Conservation (phyloP, 2,113 vertebrate species). For the Hyperopisus bebe region DNA sequence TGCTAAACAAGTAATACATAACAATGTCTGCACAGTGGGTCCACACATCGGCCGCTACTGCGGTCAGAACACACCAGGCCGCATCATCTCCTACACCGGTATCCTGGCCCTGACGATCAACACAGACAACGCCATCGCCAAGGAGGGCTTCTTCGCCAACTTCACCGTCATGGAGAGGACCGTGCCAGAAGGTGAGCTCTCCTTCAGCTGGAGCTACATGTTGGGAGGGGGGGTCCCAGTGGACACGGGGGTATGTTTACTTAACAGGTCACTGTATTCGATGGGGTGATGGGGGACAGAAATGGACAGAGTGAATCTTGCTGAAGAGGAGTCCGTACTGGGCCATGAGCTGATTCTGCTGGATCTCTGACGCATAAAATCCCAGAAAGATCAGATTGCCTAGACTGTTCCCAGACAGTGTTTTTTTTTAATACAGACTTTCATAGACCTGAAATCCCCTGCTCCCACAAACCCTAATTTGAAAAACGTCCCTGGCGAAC, state of each 20-base stretch:
- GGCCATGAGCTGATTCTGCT: neutral
- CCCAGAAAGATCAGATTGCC: slow-evolving; percentile 17
- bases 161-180: slow-evolving; percentile 81
- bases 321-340: neutral
- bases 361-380: neutral
- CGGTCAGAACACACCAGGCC: slow-evolving; percentile 87
- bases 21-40: slow-evolving; percentile 69
- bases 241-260: neutral
- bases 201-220: neutral
- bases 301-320: neutral
- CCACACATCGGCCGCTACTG: slow-evolving; percentile 90
- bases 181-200: slow-evolving; percentile 78
- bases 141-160: slow-evolving; percentile 96
- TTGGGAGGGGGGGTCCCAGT: neutral
- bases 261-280: neutral
- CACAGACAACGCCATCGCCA: slow-evolving; percentile 95
- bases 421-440: slow-evolving; percentile 34
- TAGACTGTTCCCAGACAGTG: slow-evolving; percentile 25
- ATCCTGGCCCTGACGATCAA: slow-evolving; percentile 92
- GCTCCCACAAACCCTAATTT: slow-evolving; percentile 51
- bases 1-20: neutral
- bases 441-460: slow-evolving; percentile 27
- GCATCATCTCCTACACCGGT: slow-evolving; percentile 84
- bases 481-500: slow-evolving; percentile 49
- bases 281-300: neutral